Conservation (phyloP, 2,888 invertebrate species). For the Brenthis daphne region DNA sequence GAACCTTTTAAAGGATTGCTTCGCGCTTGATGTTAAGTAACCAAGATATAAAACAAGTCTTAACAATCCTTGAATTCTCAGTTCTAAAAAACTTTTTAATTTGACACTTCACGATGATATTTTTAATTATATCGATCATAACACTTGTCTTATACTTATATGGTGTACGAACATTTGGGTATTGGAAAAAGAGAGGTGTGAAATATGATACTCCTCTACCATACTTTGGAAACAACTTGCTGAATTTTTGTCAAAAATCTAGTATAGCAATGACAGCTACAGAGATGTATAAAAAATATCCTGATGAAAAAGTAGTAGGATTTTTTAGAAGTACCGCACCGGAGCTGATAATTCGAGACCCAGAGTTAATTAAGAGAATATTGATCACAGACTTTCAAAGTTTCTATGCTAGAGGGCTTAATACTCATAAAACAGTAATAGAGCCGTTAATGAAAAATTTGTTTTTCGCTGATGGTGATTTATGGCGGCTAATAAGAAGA, state of each 20-base stretch:
- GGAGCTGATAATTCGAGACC: slow-evolving; percentile 67
- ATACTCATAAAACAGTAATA: slow-evolving; percentile 58
- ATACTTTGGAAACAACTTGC: slow-evolving; percentile 60
- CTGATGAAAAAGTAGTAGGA: slow-evolving; percentile 68
- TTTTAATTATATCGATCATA: slow-evolving; percentile 45
- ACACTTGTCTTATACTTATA: slow-evolving; percentile 54
- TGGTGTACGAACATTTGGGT: slow-evolving; percentile 59
- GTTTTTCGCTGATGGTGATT: slow-evolving; percentile 70
- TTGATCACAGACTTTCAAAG: slow-evolving; percentile 63
- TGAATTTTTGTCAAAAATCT: slow-evolving; percentile 57
- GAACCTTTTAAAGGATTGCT: neutral
- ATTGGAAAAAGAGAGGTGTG: slow-evolving; percentile 65
- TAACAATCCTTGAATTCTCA: neutral
- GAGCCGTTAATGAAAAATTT: slow-evolving; percentile 69
- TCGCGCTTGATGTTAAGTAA: neutral
- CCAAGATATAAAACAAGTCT: neutral
- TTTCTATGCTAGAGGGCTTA: slow-evolving; percentile 64
- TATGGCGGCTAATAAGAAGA: slow-evolving; percentile 67
- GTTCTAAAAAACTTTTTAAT: neutral
- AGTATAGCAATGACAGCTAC: slow-evolving; percentile 66
- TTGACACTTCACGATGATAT: slow-evolving; percentile 45
- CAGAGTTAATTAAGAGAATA: slow-evolving; percentile 64
- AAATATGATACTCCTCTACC: slow-evolving; percentile 65
- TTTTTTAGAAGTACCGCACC: slow-evolving; percentile 60
- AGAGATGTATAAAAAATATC: slow-evolving; percentile 61